phyloP scores from a whole-genome alignment of 2,888 invertebrate species.

The Tipula helvola region DNA sequence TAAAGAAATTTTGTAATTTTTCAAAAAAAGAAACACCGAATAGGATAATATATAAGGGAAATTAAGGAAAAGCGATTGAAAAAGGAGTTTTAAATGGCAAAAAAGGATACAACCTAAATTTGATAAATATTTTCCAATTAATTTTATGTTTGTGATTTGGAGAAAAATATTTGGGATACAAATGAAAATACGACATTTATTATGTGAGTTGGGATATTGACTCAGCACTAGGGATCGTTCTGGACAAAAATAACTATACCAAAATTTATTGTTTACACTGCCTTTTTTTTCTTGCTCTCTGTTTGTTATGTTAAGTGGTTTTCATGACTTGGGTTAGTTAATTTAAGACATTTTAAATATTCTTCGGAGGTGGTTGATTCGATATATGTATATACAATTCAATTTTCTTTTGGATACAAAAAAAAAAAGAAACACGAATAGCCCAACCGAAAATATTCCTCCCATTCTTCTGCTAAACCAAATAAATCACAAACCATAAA shows the following conservation, averaged over 20 bases:
- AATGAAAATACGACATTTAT: neutral
- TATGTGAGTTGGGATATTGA: neutral
- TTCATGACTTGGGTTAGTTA: neutral
- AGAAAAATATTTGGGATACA: neutral
- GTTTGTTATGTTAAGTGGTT: neutral
- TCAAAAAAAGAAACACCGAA: neutral
- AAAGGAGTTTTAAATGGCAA: neutral
- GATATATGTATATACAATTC: neutral
- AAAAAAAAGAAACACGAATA: neutral
- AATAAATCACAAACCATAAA: neutral
- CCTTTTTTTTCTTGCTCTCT: neutral
- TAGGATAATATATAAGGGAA: neutral
- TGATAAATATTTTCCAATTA: conserved; percentile 4
- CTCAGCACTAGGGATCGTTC: neutral
- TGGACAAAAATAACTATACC: neutral
- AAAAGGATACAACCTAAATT: neutral
- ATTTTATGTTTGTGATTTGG: neutral
- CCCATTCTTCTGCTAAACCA: neutral
- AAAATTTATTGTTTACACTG: neutral
- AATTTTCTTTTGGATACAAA: neutral
- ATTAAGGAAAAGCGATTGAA: neutral
- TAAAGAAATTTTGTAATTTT: neutral
- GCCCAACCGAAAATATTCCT: neutral
- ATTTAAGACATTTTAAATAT: neutral
- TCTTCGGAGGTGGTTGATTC: neutral